phyloP scores from a whole-genome alignment of 2,113 vertebrate species.

The Marmota monax region DNA sequence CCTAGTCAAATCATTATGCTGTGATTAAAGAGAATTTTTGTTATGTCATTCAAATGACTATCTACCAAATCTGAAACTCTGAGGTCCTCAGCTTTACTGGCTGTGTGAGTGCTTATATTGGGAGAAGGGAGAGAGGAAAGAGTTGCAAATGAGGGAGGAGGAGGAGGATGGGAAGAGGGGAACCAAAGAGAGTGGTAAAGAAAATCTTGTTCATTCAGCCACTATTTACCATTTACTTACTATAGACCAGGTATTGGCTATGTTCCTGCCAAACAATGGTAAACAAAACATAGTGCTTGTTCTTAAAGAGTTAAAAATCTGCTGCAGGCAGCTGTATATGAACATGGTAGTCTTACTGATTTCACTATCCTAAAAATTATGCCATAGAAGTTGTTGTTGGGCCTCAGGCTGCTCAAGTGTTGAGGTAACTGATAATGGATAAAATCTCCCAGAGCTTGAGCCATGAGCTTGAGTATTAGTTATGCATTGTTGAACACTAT shows the following conservation, averaged over 20 bases:
- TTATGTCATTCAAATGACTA: background rate
- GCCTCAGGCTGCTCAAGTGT: background rate
- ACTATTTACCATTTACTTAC: background rate
- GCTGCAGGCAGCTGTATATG: background rate
- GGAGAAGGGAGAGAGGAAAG: background rate
- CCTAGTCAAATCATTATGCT: background rate
- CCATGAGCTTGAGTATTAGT: slow-evolving; percentile 16
- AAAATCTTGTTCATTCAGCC: background rate
- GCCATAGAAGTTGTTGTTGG: background rate
- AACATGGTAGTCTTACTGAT: background rate
- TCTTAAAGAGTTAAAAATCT: slow-evolving; percentile 3
- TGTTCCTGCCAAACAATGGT: background rate
- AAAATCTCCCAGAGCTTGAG: slow-evolving; percentile 37
- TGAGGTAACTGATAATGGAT: background rate
- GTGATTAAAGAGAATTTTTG: background rate
- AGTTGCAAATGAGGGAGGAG: background rate
- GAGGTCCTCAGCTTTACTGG: background rate
- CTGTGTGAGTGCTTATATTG: background rate
- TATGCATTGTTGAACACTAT: slow-evolving; percentile 25
- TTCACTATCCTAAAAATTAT: slow-evolving; percentile 32
- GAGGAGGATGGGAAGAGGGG: background rate
- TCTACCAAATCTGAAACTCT: background rate
- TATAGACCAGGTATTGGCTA: background rate
- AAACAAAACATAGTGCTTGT: background rate
- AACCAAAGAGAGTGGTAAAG: background rate